Evolutionary conservation across 2,113 vertebrate genomes (phyloP).

Genomic region (Ahaetulla prasina): DNA sequence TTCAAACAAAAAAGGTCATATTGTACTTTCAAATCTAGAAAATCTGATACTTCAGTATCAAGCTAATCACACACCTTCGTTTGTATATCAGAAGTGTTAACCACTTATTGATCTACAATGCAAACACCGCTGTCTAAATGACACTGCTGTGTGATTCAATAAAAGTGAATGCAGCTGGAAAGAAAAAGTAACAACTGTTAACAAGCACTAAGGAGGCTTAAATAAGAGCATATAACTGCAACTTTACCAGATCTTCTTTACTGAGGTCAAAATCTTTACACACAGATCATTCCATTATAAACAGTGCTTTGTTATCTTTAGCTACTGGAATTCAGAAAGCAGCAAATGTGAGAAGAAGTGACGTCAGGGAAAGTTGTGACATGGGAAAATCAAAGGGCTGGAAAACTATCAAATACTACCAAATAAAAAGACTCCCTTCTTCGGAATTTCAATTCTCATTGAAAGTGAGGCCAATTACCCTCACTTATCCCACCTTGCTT

Average conservation of each 20-base stretch:
- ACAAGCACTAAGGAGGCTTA: conserved; percentile 6
- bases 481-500: background rate
- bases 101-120: conserved; percentile 18
- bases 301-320: background rate
- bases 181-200: background rate
- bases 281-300: conserved; percentile 10
- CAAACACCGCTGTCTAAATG: conserved; percentile 8
- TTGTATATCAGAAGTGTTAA: conserved; percentile 13
- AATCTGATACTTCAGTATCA: conserved; percentile 1
- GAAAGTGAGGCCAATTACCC: background rate
- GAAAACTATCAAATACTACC: background rate
- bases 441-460: background rate
- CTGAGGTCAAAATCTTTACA: background rate
- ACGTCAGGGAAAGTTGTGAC: background rate
- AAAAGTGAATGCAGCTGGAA: background rate
- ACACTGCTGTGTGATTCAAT: conserved; percentile 1
- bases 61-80: background rate
- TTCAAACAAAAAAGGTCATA: background rate
- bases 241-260: conserved; percentile 8
- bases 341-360: background rate
- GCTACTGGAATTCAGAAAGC: background rate
- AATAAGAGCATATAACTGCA: background rate
- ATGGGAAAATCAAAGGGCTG: background rate
- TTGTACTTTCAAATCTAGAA: background rate
- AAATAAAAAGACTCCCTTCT: background rate